Base-by-base conservation (phyloP, 2,888 invertebrate species). In the Carcina quercana region DNA sequence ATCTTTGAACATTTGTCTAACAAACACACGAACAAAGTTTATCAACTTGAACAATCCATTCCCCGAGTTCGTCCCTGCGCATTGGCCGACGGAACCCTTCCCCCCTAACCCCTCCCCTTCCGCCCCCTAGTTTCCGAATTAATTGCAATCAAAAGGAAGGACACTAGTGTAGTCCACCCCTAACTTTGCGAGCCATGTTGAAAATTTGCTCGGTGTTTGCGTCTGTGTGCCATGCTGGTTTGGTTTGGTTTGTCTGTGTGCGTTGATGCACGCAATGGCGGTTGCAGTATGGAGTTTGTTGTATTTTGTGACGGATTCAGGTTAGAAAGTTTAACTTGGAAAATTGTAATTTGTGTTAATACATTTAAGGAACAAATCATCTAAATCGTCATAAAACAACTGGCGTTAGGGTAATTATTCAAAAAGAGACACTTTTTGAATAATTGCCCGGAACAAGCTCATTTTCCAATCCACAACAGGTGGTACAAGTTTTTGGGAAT, bases 141-240 rank as follows among this genome's bases (percentile, higher is more conserved):
- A 83, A 83, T 83, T 82, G 83, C 83, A 83, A 83, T 83, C 82
- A 83, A 79, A 80, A 82, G 83, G 79, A 80, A 83, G 82, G 83
- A 83, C 82, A 75, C 71, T 69, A 80, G 75, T 73, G 67, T 69
- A 74, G 82, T 72, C 83, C 80, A 76, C 69, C 79, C 82, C 80
- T 72, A 72, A 75, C 66, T 78, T 68, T 52, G 71, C 59, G 69
- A 69, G 78, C 76, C 76, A 76, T 78, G 79, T 76, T 78, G 76
- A 65, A 74, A 75, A 67, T 73, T 73, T 68, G 65, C 67, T 50
- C 54, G 54, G 47, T 50, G 44, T 47, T 37, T 62, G 47, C 45
- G 66, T 64, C 64, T 63, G 64, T 46, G 64, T 51, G 43, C 37
- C 5, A 45, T 38, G 32, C 30, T 25, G 32, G 34, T 21, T 35